These are phyloP conservation scores for Melopsittacus undulatus DNA, from an alignment of 2,797 vertebrate genomes.

Conservation along the genomic window DNA sequence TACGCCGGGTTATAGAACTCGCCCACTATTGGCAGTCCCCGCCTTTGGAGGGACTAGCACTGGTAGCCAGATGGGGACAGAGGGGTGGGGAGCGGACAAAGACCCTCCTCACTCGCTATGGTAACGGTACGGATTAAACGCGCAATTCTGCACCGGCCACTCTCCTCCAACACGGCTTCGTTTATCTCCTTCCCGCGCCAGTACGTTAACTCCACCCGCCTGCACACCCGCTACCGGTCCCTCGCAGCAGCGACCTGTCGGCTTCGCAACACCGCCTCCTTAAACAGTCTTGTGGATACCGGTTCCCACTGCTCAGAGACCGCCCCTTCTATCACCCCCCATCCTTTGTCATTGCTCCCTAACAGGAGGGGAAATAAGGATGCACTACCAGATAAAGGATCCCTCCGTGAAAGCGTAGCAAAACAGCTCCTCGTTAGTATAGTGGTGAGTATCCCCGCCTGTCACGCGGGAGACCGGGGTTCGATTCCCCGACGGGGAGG, in stretches of 20 bases:
- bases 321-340: fast-evolving
- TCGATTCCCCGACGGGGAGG: conserved; percentile 68
- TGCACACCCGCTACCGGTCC: neutral
- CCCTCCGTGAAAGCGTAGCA: fast-evolving
- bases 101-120: fast-evolving
- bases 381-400: neutral
- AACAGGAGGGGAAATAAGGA: fast-evolving
- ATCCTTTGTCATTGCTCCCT: fast-evolving
- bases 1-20: fast-evolving
- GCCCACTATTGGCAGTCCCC: fast-evolving
- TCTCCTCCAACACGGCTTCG: neutral
- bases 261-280: neutral
- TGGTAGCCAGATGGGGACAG: no score
- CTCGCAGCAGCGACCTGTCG: no score
- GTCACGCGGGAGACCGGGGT: conserved; percentile 65
- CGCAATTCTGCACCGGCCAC: no score
- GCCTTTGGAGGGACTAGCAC: no score
- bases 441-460: conserved; percentile 60
- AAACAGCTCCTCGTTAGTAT: neutral
- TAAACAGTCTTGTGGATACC: fast-evolving
- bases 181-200: neutral
- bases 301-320: fast-evolving
- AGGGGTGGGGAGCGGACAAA: fast-evolving
- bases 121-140: neutral
- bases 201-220: neutral